Evolutionary conservation across 2,888 invertebrate genomes (phyloP).

Genomic region (Phasia obesa): DNA sequence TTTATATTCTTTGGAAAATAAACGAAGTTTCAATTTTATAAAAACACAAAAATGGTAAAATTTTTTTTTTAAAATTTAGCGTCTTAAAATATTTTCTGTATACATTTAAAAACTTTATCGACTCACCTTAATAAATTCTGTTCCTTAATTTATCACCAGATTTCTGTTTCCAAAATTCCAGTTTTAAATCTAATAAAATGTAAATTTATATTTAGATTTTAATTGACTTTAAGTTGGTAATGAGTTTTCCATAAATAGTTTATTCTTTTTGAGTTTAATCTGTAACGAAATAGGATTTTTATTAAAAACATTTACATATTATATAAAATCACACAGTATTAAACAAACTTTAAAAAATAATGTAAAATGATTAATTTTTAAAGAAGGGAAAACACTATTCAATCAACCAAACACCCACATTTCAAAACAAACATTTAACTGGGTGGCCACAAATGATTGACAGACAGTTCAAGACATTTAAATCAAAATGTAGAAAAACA

Average conservation of each 20-base stretch:
- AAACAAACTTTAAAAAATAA: neutral
- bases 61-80: neutral
- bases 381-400: neutral
- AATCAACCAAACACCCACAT: neutral
- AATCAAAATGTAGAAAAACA: neutral
- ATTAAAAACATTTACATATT: no score
- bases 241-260: conserved; percentile 72
- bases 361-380: neutral
- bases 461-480: neutral
- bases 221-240: conserved; percentile 72
- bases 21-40: no score
- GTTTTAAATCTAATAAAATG: conserved; percentile 11
- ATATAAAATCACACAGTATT: no score
- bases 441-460: neutral
- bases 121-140: conserved; percentile 55
- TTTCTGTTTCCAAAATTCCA: neutral
- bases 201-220: conserved; percentile 43
- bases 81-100: no score
- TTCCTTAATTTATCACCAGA: conserved; percentile 13
- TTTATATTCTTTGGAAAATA: no score
- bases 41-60: neutral
- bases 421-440: conserved; percentile 11
- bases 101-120: neutral
- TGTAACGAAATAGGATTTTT: conserved; percentile 71
- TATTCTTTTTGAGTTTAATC: conserved; percentile 72